Evolutionary conservation across 2,888 invertebrate genomes (phyloP).

Genomic region (Drosophila ustulata): DNA sequence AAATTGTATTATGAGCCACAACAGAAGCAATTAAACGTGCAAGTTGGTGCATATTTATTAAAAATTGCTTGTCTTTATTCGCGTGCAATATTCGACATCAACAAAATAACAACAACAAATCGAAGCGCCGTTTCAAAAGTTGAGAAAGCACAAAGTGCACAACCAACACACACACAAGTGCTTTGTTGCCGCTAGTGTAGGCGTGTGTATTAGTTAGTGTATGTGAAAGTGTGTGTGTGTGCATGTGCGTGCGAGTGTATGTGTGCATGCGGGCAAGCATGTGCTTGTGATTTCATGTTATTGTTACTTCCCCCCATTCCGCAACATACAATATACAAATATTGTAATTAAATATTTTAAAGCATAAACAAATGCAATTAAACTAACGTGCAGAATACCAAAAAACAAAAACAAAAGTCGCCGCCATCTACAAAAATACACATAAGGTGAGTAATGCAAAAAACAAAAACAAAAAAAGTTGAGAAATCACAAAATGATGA

Average conservation of each 20-base stretch:
- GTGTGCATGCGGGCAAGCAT: slow-evolving; percentile 35
- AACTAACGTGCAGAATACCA: slow-evolving; percentile 16
- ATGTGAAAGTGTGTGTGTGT: slow-evolving; percentile 28
- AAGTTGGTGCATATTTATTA: slow-evolving; percentile 14
- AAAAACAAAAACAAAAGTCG: slow-evolving; percentile 18
- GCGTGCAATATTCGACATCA: slow-evolving; percentile 27
- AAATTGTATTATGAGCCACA: slow-evolving; percentile 23
- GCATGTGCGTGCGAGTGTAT: slow-evolving; percentile 26
- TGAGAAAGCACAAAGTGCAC: slow-evolving; percentile 45
- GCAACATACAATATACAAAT: slow-evolving; percentile 26
- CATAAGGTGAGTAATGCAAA: slow-evolving; percentile 60
- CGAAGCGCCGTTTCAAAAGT: slow-evolving; percentile 46
- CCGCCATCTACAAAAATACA: slow-evolving; percentile 40
- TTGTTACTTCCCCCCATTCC: slow-evolving; percentile 56
- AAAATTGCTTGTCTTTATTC: slow-evolving; percentile 41
- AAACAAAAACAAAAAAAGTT: slow-evolving; percentile 37
- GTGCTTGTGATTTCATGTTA: slow-evolving; percentile 68
- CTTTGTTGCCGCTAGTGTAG: slow-evolving; percentile 46
- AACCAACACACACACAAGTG: slow-evolving; percentile 38
- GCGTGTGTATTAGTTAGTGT: slow-evolving; percentile 27
- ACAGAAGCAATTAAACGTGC: slow-evolving; percentile 34
- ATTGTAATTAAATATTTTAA: slow-evolving; percentile 35
- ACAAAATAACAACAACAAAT: slow-evolving; percentile 37
- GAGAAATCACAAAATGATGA: slow-evolving; percentile 55
- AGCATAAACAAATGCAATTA: slow-evolving; percentile 39